These are phyloP conservation scores for Troides aeacus DNA, from an alignment of 2,888 invertebrate genomes.

Conservation along the genomic window DNA sequence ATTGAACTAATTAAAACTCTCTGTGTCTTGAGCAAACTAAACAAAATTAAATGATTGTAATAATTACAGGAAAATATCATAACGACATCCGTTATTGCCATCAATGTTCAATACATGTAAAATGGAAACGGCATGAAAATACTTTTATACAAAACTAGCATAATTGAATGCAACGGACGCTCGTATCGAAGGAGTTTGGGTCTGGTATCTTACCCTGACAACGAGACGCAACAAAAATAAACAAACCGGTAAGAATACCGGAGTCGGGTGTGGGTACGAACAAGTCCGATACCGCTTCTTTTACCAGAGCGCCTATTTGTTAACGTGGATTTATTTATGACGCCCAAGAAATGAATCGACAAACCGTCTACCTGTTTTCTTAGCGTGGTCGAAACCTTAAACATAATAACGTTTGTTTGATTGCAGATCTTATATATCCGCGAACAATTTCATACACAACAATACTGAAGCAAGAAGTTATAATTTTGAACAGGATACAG, in stretches of 20 bases:
- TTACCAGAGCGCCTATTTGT: conserved; percentile 18
- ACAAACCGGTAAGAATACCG: conserved; percentile 21
- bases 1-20: no score
- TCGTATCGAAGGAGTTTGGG: conserved; percentile 4
- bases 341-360: conserved; percentile 18
- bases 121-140: neutral
- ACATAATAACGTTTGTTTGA: conserved; percentile 7
- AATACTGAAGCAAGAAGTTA: no score
- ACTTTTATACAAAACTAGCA: conserved; percentile 5
- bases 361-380: conserved; percentile 20
- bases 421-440: neutral
- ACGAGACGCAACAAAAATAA: conserved; percentile 16
- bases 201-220: conserved; percentile 6
- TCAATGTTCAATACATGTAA: neutral
- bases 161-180: conserved; percentile 1
- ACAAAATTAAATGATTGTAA: no score
- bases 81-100: neutral
- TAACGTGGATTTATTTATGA: conserved; percentile 19
- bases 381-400: neutral
- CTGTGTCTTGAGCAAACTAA: no score
- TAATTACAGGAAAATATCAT: no score
- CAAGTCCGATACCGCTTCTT: conserved; percentile 14
- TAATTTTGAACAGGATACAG: no score
- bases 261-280: conserved; percentile 12
- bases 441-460: neutral